Conservation (phyloP, 2,797 vertebrate species). For the Pogonophryne albipinna region DNA sequence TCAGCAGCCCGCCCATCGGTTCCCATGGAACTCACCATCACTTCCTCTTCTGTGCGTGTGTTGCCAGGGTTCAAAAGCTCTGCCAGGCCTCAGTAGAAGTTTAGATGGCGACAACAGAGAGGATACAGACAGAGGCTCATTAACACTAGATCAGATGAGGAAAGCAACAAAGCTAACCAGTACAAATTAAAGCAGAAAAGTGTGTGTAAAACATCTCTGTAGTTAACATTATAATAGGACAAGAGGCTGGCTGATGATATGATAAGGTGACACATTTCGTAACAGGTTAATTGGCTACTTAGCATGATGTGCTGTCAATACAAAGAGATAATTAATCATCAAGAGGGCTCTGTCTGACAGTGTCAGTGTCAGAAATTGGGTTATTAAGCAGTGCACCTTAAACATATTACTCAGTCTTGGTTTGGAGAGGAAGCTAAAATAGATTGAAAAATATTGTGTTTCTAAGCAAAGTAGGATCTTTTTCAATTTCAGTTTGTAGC, state of each 20-base stretch:
- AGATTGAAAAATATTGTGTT: too few species aligned
- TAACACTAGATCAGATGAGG: slow-evolving; percentile 12
- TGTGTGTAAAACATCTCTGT: neutral
- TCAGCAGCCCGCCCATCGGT: slow-evolving; percentile 66
- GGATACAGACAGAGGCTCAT: slow-evolving; percentile 4
- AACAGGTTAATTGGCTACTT: slow-evolving; percentile 37
- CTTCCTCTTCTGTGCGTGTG: slow-evolving; percentile 44
- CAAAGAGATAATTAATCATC: slow-evolving; percentile 32
- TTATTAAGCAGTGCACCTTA: slow-evolving; percentile 14
- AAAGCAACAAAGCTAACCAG: neutral
- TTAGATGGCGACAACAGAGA: slow-evolving; percentile 31
- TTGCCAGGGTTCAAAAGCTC: slow-evolving; percentile 51
- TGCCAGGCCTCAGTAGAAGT: slow-evolving; percentile 42
- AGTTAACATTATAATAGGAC: slow-evolving; percentile 17
- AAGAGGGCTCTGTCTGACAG: slow-evolving; percentile 17
- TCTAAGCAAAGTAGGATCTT: neutral
- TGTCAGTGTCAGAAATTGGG: slow-evolving; percentile 6
- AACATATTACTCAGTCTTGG: slow-evolving; percentile 4
- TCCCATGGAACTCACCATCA: slow-evolving; percentile 70
- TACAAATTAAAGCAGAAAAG: neutral
- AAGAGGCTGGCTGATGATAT: slow-evolving; percentile 9
- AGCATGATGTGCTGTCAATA: slow-evolving; percentile 18
- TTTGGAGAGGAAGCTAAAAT: slow-evolving; percentile 6
- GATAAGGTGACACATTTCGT: slow-evolving; percentile 21
- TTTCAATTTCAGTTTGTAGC: neutral